Evolutionary conservation across 2,888 invertebrate species (phyloP), one percentile per base, ranked within the genome.

Genomic region (Pseudeuparius sepicola): DNA sequence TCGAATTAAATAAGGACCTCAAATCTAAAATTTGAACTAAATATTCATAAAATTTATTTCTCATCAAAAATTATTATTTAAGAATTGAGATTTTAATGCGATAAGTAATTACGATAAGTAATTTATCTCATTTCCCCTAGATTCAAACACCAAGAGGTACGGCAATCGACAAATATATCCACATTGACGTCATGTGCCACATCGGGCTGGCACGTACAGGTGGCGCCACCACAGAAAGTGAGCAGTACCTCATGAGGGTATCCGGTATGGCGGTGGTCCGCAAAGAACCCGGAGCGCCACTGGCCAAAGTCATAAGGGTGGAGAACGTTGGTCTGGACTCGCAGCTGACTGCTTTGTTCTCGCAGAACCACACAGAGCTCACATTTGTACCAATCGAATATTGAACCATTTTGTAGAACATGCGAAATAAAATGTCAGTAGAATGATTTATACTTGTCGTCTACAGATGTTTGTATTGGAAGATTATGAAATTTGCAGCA

Each of bases 261-360:
- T 76, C 75, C 7, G 79, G 78, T 26, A 68, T 74, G 9, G 79
- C 78, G 0, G 60, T 77, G 1, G 66, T 78, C 3, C 65, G 72
- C 34, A 77, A 76, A 49, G 71, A 71, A 27, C 71, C 75, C 0
- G 65, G 65, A n/a, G 60, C 66, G 42, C 55, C 65, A 2, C 57
- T 61, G 20, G 75, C 78, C 1, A 65, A 65, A 27, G 61, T 79
- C 2, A 52, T 73, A 4, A 67, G 71, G 52, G 70, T 79, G 16
- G 75, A 70, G 58, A 75, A 76, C 54, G 73, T 78, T 33, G 78
- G 78, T 43, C 59, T 79, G 46, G 78, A 78, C 56, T 78, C 78
- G 1, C 76, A 78, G 54, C 56, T 79, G 46, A 76, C 75, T 55
- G 59, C 76, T 38, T 59, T 78, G 38, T 78, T 78, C 56, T 70